A percentile compares a stretch with the other conserved stretches of the same genome.
phyloP scores from a whole-genome alignment of 64 coral and sea anemone species.

The Anthopleura sola region DNA sequence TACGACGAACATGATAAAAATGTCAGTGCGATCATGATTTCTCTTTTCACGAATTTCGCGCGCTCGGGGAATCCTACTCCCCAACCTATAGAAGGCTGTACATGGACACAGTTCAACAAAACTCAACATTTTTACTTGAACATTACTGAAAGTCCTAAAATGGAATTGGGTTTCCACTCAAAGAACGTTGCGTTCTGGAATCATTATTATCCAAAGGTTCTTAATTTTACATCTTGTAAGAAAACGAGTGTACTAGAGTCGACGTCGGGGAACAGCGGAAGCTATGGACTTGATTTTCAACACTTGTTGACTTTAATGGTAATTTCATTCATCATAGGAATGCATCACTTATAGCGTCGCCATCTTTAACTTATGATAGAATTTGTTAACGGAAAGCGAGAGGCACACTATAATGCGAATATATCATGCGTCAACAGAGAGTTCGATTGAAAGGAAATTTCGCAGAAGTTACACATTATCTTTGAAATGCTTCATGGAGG shows the following conservation, averaged over 20 bases:
- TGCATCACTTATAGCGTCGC: background rate
- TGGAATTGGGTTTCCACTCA: constrained; percentile 15
- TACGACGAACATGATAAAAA: constrained; percentile 68
- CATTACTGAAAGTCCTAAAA: constrained; percentile 22
- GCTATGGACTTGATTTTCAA: background rate
- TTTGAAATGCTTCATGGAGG: too few species aligned
- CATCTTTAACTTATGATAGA: background rate
- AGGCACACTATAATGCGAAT: background rate
- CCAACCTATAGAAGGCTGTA: constrained; percentile 3
- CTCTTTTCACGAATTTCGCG: constrained; percentile 73
- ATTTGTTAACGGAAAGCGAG: background rate
- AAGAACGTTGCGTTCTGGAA: constrained; percentile 69
- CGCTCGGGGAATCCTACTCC: constrained; percentile 63
- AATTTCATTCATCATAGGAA: background rate
- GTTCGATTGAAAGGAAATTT: too few species aligned
- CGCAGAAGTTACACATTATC: too few species aligned
- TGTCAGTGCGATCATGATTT: constrained; percentile 53
- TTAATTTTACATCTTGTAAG: constrained; percentile 18
- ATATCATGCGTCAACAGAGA: too few species aligned
- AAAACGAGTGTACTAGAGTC: background rate
- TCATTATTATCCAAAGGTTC: constrained; percentile 49
- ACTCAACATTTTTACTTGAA: constrained; percentile 16
- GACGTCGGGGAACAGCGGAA: background rate
- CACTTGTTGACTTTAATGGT: background rate
- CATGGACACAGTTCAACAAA: constrained; percentile 52